Evolutionary conservation across 2,888 invertebrate species (phyloP).

Genomic region (Temnothorax unifasciatus): DNA sequence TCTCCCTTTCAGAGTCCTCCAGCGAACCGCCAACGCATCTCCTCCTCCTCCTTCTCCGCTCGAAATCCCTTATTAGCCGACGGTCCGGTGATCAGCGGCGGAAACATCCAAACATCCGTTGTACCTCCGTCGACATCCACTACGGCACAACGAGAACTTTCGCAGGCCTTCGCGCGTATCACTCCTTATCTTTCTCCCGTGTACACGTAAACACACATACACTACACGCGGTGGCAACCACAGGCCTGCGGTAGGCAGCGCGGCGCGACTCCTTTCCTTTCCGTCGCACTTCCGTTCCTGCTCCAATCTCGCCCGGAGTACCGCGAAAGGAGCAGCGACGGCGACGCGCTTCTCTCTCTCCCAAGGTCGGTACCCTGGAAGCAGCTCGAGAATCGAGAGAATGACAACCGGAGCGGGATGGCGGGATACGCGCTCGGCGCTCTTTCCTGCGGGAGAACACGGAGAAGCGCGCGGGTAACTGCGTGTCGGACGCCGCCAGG

Average conservation of each 20-base stretch:
- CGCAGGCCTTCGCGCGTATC: not conserved
- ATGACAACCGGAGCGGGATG: slow-evolving; percentile 14
- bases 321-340: slow-evolving; percentile 7
- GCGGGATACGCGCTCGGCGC: slow-evolving; percentile 15
- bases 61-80: slow-evolving; percentile 50
- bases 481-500: slow-evolving; percentile 86
- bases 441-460: slow-evolving; percentile 63
- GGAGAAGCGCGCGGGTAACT: slow-evolving; percentile 82
- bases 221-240: not conserved
- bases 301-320: slow-evolving; percentile 10
- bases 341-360: slow-evolving; percentile 12
- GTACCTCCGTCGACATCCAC: slow-evolving; percentile 52
- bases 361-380: not conserved
- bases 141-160: not conserved
- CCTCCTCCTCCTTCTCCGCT: slow-evolving; percentile 39
- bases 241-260: not conserved
- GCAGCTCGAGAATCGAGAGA: not conserved
- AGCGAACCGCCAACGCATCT: slow-evolving; percentile 68
- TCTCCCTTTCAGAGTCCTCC: slow-evolving; percentile 62
- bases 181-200: slow-evolving; percentile 37
- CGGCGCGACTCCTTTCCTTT: not conserved
- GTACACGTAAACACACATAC: slow-evolving; percentile 65
- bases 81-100: slow-evolving; percentile 44
- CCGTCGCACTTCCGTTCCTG: slow-evolving; percentile 30
- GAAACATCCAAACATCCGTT: slow-evolving; percentile 64